Evolutionary conservation across 1,140 invertebrate genomes (phyloP), one percentile per base, ranked within the genome.

Genomic region (Hypsibius dujardini): DNA sequence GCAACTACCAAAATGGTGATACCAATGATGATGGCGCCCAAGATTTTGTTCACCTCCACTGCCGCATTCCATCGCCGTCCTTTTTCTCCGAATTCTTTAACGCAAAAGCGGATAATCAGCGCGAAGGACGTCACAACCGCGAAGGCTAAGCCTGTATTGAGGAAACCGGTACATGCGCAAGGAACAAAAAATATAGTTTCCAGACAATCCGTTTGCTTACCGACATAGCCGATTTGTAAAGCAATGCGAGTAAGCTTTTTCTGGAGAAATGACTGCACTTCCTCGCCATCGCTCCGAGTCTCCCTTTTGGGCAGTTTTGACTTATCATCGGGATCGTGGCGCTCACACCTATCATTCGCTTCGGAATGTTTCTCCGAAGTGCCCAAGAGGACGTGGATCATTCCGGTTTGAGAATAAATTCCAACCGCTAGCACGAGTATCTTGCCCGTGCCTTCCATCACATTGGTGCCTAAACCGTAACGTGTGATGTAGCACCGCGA

Each of bases 401-500:
- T 99, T 79, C 96, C 96, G 70, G 95, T 95, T 79, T 99, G 95
- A 1, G 95, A 98, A 81, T 98, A 98, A 67, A 98, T 88, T 77
- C 96, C 96, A 47, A 99, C 95, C 56, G 95, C 96, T 50, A 92
- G 89, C 62, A 98, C 94, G 76, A 99, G 81, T 90, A 99, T 98
- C 83, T 96, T 97, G 47, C 95, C 96, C 76, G 94, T 98, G 69
- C 96, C 96, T 82, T 99, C 96, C 96, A 99, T 99, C 67, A 98
- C 94, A 83, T 99, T 95, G 70, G 95, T 99, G 75, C 95, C 94
- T 88, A 75, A 46, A 73, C 73, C 72, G 74, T 73, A 56, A 12
- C n/a, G 7, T 12, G 50, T 56, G 7, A n/a, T 28, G 28, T 28
- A 28, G 28, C 28, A 28, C 28, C 28, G 28, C 28, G 28, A 28